Evolutionary conservation across 2,113 vertebrate genomes (phyloP).

Genomic region (Nipponia nippon): DNA sequence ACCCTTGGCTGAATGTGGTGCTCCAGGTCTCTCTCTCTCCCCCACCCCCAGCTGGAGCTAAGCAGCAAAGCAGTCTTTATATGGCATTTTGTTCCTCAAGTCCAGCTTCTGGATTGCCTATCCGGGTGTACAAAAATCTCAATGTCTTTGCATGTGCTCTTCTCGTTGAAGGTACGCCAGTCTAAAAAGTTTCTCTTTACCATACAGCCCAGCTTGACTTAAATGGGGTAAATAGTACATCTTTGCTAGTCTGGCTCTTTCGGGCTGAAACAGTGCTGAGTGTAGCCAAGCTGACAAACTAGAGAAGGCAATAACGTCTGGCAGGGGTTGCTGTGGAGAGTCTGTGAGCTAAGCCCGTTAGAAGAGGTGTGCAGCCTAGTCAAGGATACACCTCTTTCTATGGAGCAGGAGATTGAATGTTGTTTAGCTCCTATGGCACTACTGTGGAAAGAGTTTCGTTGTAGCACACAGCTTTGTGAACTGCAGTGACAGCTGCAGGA

Average conservation of each 20-base stretch:
- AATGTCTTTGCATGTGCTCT: neutral
- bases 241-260: neutral
- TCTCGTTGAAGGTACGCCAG: neutral
- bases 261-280: neutral
- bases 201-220: neutral
- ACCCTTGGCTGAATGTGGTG: neutral
- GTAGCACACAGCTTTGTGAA: neutral
- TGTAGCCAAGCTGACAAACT: neutral
- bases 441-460: neutral
- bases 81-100: neutral
- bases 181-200: neutral
- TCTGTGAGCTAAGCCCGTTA: neutral
- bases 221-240: too few relatives aligned
- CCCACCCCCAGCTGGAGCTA: rapidly evolving
- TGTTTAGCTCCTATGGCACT: neutral
- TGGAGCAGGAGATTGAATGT: neutral
- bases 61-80: neutral
- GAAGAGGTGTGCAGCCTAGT: neutral
- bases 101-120: neutral
- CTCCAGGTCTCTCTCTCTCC: neutral
- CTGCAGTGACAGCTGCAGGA: neutral
- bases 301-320: neutral
- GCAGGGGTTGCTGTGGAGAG: neutral
- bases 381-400: rapidly evolving
- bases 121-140: neutral